Base-by-base conservation (phyloP, 2,888 invertebrate species). In the Meiosimyza platycephala region DNA sequence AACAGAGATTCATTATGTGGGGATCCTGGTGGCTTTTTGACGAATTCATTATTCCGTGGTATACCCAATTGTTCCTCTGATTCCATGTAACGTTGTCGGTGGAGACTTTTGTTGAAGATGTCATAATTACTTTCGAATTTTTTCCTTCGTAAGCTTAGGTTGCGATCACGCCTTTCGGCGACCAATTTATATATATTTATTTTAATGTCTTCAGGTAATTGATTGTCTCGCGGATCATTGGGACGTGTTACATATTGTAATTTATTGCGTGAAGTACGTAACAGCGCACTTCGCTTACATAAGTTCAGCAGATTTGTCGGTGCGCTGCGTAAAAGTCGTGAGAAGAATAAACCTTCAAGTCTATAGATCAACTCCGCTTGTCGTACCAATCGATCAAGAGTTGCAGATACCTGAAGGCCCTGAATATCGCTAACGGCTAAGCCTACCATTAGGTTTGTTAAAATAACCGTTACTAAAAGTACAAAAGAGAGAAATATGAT, bases 351-450 rank as follows among this genome's bases (percentile, higher is more conserved):
- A 78, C 93, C 93, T 85, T 95, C 95, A 11, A 95, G 86, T 76
- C 95, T 93, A 0, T 94, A 94, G 0, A 95, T 93, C 54, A 95
- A 85, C 80, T 95, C 93, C 0, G 95, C 95, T 85, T 95, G 93
- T 1, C 95, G 90, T 18, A 95, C 94, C 68, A 95, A 85, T 9
- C 95, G 89, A 80, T 95, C 95, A 40, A 95, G 85, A 1, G 94
- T 94, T 0, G 95, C 94, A 69, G 93, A 93, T 80, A 92, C 91
- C 87, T 93, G 93, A 71, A 94, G 85, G n/a, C 93, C 94, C 89
- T 92, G 91, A 75, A 95, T 95, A 85, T 95, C 95, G 78, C 94
- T 95, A 1, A 95, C 95, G 7, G 95, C 95, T 74, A 95, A 89
- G 79, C 95, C 95, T 51, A 95, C 94, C 87, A 95, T 89, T 54